These are phyloP conservation scores for Brachyopa scutellaris DNA, from an alignment of 2,888 invertebrate species.

Conservation along the genomic window DNA sequence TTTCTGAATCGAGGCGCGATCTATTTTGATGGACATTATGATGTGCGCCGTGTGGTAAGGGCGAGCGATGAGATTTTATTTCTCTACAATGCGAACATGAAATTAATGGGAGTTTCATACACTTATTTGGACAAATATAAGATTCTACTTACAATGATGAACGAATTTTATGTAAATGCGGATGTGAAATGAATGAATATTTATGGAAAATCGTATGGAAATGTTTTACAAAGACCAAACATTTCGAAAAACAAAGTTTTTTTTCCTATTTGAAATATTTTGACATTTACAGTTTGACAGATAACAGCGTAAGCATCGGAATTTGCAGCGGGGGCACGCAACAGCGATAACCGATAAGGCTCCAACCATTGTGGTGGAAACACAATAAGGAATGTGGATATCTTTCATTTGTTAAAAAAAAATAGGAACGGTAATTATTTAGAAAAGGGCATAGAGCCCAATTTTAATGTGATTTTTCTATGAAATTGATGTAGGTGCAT, in stretches of 20 bases:
- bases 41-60: slow-evolving; percentile 37
- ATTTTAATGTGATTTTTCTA: no score
- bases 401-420: not conserved
- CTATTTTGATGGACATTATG: slow-evolving; percentile 74
- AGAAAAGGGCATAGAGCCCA: no score
- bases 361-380: not conserved
- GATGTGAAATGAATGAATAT: slow-evolving; percentile 36
- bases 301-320: slow-evolving; percentile 20
- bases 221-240: slow-evolving; percentile 60
- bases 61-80: slow-evolving; percentile 18
- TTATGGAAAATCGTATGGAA: slow-evolving; percentile 55
- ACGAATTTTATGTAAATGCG: slow-evolving; percentile 39
- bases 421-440: no score
- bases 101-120: slow-evolving; percentile 17
- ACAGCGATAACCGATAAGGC: not conserved
- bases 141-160: slow-evolving; percentile 52
- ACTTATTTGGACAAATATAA: not conserved
- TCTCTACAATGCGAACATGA: slow-evolving; percentile 33
- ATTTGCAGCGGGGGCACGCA: slow-evolving; percentile 10
- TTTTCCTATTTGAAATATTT: slow-evolving; percentile 59
- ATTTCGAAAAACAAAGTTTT: slow-evolving; percentile 62
- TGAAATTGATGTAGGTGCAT: no score
- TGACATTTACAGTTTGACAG: slow-evolving; percentile 64
- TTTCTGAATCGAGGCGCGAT: slow-evolving; percentile 75
- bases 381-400: not conserved